phyloP scores from a whole-genome alignment of 2,113 vertebrate species.

The Cairina moschata region DNA sequence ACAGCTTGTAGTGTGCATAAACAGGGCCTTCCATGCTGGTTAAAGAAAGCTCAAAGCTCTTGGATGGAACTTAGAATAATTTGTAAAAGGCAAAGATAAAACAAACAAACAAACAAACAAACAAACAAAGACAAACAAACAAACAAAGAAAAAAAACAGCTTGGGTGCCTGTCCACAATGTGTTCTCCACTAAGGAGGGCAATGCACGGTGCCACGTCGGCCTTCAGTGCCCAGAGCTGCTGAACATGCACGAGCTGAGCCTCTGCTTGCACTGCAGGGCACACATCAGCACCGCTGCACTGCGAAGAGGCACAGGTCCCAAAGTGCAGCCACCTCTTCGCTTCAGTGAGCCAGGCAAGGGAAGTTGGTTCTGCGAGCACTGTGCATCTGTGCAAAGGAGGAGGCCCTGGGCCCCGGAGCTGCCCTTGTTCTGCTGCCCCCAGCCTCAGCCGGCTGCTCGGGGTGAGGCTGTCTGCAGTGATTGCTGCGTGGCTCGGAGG shows the following conservation, averaged over 20 bases:
- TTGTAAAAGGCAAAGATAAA: neutral
- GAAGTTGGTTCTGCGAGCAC: fast-evolving
- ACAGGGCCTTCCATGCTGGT: neutral
- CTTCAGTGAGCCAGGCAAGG: neutral
- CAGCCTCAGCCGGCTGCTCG: fast-evolving
- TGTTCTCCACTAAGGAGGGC: fast-evolving
- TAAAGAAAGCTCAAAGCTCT: neutral
- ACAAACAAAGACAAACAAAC: too few species aligned
- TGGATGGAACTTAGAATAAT: neutral
- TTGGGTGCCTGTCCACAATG: too few species aligned
- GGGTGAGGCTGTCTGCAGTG: neutral
- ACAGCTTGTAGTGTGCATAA: fast-evolving
- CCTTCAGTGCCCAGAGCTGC: neutral
- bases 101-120: too few species aligned
- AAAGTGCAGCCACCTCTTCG: neutral
- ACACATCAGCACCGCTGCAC: fast-evolving
- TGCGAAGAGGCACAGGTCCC: neutral
- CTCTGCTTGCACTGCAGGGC: neutral
- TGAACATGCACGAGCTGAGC: neutral
- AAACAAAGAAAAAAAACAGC: too few species aligned
- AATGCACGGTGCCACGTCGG: neutral
- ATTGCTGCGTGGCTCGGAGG: neutral
- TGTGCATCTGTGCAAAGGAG: neutral
- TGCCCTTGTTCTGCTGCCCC: fast-evolving
- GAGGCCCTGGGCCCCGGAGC: neutral